Percentiles rank a stretch among this genome's conserved stretches.
Conservation (phyloP, 2,113 vertebrate genomes). For the Phoxinus phoxinus region DNA sequence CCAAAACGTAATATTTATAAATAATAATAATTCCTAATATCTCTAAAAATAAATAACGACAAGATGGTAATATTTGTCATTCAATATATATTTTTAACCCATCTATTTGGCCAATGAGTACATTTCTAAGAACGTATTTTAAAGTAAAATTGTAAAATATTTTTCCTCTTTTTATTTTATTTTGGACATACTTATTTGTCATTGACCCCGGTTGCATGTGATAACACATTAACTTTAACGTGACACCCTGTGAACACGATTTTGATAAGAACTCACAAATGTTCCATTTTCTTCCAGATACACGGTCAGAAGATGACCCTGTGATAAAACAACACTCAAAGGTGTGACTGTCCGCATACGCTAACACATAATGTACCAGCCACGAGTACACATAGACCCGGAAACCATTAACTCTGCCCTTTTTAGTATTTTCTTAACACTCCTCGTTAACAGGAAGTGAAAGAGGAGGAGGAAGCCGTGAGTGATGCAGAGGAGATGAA, state of each 20-base stretch:
- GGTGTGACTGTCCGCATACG: conserved; percentile 67
- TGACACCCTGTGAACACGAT: neutral
- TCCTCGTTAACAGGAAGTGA: conserved; percentile 76
- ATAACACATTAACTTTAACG: neutral
- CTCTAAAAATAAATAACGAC: neutral
- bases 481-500: conserved; percentile 75
- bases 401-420: conserved; percentile 8
- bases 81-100: neutral
- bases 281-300: conserved; percentile 74
- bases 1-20: neutral
- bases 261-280: conserved; percentile 29
- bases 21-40: neutral
- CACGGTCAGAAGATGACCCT: conserved; percentile 80
- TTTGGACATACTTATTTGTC: neutral
- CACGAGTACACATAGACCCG: neutral
- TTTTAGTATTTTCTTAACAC: conserved; percentile 50
- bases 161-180: neutral
- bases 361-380: conserved; percentile 3
- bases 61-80: neutral
- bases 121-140: neutral
- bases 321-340: conserved; percentile 81
- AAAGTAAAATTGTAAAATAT: neutral
- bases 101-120: neutral
- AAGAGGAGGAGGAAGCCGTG: conserved; percentile 74
- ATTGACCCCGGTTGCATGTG: neutral